A percentile compares a stretch with the other conserved stretches of the same genome.
Conservation (phyloP, 2,113 vertebrate species). For the Ptychochromis oligacanthus region DNA sequence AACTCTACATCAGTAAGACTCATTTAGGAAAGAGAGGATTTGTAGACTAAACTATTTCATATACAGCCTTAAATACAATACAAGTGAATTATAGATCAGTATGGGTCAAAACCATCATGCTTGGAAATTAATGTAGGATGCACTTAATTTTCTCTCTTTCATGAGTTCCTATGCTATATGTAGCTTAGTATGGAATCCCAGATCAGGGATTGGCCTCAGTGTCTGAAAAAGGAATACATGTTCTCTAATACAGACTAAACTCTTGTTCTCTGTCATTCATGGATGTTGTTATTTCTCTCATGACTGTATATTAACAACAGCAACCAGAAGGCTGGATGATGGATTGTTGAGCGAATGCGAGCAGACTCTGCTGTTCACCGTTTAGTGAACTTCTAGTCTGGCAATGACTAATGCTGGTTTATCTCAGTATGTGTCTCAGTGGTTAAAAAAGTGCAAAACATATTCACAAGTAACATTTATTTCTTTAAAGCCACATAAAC, state of each 20-base stretch:
- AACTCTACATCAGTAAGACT: neutral
- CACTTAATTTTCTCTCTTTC: neutral
- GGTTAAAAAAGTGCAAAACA: neutral
- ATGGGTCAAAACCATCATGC: neutral
- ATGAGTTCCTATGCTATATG: neutral
- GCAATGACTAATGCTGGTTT: neutral
- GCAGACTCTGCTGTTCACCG: slow-evolving; percentile 3
- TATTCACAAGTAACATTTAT: neutral
- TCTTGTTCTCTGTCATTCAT: neutral
- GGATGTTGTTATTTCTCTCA: neutral
- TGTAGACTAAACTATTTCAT: neutral
- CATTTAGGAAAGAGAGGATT: neutral
- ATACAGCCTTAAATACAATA: neutral
- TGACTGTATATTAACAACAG: neutral
- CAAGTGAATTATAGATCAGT: neutral
- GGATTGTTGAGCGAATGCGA: slow-evolving; percentile 2
- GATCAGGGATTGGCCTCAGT: neutral
- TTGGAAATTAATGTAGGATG: neutral
- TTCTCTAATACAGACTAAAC: slow-evolving; percentile 32
- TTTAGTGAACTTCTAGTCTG: neutral
- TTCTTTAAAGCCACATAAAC: neutral
- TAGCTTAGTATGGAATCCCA: neutral
- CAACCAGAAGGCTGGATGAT: slow-evolving; percentile 1
- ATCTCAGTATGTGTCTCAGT: neutral
- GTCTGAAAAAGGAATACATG: neutral